These are phyloP conservation scores for Scomber colias DNA, from an alignment of 2,113 vertebrate genomes.

Conservation along the genomic window DNA sequence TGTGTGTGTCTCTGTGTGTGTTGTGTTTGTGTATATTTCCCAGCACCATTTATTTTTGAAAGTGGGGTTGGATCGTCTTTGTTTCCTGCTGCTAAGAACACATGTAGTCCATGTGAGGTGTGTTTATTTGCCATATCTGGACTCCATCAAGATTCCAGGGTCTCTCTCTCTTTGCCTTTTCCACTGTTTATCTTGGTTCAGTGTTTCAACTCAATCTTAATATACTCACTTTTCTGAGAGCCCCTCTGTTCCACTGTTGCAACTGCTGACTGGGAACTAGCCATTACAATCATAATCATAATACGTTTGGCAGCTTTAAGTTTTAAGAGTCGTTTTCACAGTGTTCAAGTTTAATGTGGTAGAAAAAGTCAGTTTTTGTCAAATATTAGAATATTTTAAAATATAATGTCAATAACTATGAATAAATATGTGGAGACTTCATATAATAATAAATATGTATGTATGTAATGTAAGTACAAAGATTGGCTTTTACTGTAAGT, in stretches of 20 bases:
- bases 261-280: conserved; percentile 3
- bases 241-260: conserved; percentile 13
- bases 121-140: conserved; percentile 77
- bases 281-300: neutral
- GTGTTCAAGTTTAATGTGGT: neutral
- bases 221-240: conserved; percentile 24
- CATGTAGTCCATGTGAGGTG: conserved; percentile 63
- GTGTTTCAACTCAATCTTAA: conserved; percentile 32
- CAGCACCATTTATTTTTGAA: conserved; percentile 78
- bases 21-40: conserved; percentile 74
- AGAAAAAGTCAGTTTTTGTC: neutral
- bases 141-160: conserved; percentile 49
- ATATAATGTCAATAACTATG: no score
- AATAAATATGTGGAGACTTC: neutral
- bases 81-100: conserved; percentile 70
- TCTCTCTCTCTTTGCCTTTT: conserved; percentile 33
- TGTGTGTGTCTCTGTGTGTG: conserved; percentile 35
- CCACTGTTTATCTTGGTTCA: conserved; percentile 63
- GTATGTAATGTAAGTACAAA: neutral
- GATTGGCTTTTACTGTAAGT: no score
- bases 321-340: neutral
- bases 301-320: neutral
- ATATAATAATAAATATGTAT: neutral
- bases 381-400: neutral
- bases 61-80: conserved; percentile 67